A percentile compares a stretch with the other conserved stretches of the same genome.
Evolutionary conservation across 2,797 vertebrate genomes (phyloP).

Genomic region (Chromobotia macracanthus): DNA sequence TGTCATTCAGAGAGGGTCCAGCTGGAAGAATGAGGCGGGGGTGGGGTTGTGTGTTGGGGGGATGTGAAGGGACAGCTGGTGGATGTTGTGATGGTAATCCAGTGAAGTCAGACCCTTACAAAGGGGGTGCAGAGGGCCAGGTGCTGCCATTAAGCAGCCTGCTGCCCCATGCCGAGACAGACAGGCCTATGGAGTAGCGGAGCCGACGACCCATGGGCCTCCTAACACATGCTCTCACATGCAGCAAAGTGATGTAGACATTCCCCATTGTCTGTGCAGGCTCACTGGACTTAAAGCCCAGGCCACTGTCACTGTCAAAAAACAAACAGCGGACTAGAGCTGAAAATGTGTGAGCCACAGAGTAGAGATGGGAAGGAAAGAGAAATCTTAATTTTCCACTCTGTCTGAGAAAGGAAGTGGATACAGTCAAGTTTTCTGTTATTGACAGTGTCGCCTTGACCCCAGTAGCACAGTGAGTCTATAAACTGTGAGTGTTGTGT

Average conservation of each 20-base stretch:
- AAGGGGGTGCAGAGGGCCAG: conserved; percentile 82
- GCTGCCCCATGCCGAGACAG: conserved; percentile 80
- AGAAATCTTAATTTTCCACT: conserved; percentile 34
- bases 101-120: conserved; percentile 83
- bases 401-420: conserved; percentile 6
- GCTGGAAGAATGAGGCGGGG: conserved; percentile 76
- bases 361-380: conserved; percentile 46
- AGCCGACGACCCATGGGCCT: conserved; percentile 68
- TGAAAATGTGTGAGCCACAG: conserved; percentile 33
- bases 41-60: conserved; percentile 59
- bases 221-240: conserved; percentile 59
- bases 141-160: conserved; percentile 84
- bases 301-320: conserved; percentile 58
- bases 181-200: conserved; percentile 78
- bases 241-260: conserved; percentile 49
- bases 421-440: conserved; percentile 62
- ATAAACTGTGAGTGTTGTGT: conserved; percentile 72
- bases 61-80: conserved; percentile 82
- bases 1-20: conserved; percentile 83
- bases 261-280: conserved; percentile 54
- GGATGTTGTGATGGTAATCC: conserved; percentile 90
- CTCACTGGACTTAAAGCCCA: conserved; percentile 35
- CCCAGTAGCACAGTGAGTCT: conserved; percentile 64
- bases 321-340: conserved; percentile 50
- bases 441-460: conserved; percentile 67